A percentile compares a stretch with the other conserved stretches of the same genome.
These are phyloP conservation scores for Frieseomelitta varia DNA, from an alignment of 1,140 invertebrate genomes.

Conservation along the genomic window DNA sequence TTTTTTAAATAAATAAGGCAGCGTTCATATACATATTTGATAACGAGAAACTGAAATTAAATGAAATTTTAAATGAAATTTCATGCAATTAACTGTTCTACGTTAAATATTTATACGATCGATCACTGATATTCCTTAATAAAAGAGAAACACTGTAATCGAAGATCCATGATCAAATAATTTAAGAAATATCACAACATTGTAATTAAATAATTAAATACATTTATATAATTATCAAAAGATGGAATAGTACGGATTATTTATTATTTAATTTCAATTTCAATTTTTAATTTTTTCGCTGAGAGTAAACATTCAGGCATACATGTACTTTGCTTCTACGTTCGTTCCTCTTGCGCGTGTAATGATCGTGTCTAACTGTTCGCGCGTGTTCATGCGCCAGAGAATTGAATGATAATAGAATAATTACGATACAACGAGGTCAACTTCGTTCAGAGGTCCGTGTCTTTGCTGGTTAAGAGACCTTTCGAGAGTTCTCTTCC, in stretches of 20 bases:
- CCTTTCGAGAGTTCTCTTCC: not conserved
- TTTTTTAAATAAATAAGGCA: too few species aligned
- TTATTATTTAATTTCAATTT: not conserved
- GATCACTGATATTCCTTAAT: too few species aligned
- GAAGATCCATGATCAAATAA: too few species aligned
- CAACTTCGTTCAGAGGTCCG: constrained; percentile 56
- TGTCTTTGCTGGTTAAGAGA: constrained; percentile 52
- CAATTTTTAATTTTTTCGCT: not conserved
- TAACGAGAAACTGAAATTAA: too few species aligned
- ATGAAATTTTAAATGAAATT: too few species aligned
- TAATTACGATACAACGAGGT: constrained; percentile 71
- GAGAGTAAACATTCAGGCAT: not conserved
- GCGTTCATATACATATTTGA: too few species aligned
- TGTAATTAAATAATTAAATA: too few species aligned
- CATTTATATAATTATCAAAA: too few species aligned
- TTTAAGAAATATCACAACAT: too few species aligned
- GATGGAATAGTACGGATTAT: not conserved
- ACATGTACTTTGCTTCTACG: not conserved
- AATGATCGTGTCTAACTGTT: constrained; percentile 15
- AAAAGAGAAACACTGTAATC: too few species aligned
- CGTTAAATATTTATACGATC: too few species aligned
- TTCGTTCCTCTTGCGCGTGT: constrained; percentile 15
- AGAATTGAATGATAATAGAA: constrained; percentile 72
- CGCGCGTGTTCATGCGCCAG: constrained; percentile 17
- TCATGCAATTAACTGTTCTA: too few species aligned